These are phyloP conservation scores for Gambusia affinis DNA, from an alignment of 2,113 vertebrate species.

Conservation along the genomic window DNA sequence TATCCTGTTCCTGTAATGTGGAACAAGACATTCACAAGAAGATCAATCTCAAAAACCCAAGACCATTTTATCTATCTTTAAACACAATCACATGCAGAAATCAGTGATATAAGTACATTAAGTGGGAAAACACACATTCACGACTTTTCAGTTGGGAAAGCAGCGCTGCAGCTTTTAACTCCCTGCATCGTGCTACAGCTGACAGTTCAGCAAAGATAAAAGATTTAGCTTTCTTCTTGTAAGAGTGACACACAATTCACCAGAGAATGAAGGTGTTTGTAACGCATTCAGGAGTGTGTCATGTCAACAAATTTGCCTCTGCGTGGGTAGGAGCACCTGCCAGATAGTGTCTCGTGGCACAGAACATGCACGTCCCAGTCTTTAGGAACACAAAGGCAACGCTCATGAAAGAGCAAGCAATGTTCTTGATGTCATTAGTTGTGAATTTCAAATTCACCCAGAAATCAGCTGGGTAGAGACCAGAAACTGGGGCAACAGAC, in stretches of 20 bases:
- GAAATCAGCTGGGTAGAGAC: background rate
- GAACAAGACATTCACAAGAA: background rate
- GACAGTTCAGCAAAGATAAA: slow-evolving; percentile 59
- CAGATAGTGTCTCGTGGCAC: slow-evolving; percentile 22
- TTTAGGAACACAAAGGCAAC: slow-evolving; percentile 17
- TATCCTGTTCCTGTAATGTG: slow-evolving; percentile 5
- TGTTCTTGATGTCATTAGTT: background rate
- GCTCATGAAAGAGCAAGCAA: background rate
- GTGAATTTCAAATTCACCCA: too few species aligned
- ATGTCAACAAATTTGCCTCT: slow-evolving; percentile 57
- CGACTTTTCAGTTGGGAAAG: background rate
- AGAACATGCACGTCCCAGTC: slow-evolving; percentile 12
- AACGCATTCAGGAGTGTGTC: slow-evolving; percentile 51
- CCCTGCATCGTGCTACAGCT: slow-evolving; percentile 37
- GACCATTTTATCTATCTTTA: slow-evolving; percentile 29
- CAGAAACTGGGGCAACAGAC: background rate
- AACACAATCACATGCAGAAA: slow-evolving; percentile 45
- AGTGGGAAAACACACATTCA: background rate
- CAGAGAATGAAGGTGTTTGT: slow-evolving; percentile 46
- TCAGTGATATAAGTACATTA: slow-evolving; percentile 23
- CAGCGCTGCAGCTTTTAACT: background rate
- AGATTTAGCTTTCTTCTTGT: slow-evolving; percentile 51
- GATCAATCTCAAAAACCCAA: background rate
- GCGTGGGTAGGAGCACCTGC: slow-evolving; percentile 42
- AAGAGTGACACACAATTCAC: slow-evolving; percentile 55